Evolutionary conservation across 1,140 invertebrate genomes (phyloP).

Genomic region (Drosophila setifemur): DNA sequence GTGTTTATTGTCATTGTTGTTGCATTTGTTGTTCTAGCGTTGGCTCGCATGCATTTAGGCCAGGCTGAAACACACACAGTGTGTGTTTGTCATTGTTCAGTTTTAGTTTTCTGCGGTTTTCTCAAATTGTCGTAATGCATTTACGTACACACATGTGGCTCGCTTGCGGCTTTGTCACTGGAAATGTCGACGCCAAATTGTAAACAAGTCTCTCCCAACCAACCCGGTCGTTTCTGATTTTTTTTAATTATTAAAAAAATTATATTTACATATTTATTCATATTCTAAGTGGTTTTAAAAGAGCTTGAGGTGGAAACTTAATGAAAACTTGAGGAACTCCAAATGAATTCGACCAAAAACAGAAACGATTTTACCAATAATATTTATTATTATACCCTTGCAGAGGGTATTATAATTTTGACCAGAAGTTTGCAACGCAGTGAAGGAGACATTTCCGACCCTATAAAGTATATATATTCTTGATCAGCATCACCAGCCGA

Average conservation of each 20-base stretch:
- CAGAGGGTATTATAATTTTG: too few relatives aligned
- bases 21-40: slow-evolving; percentile 16
- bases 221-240: background rate
- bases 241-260: background rate
- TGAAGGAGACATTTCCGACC: too few relatives aligned
- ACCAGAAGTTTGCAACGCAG: too few relatives aligned
- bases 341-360: too few relatives aligned
- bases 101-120: slow-evolving; percentile 47
- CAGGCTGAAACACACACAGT: slow-evolving; percentile 20
- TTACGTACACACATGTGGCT: slow-evolving; percentile 40
- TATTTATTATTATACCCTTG: background rate
- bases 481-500: too few relatives aligned
- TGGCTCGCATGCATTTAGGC: slow-evolving; percentile 24
- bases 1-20: slow-evolving; percentile 55
- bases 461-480: too few relatives aligned
- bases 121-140: slow-evolving; percentile 47
- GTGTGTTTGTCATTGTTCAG: slow-evolving; percentile 32
- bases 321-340: too few relatives aligned
- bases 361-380: background rate
- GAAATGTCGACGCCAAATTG: slow-evolving; percentile 44
- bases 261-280: too few relatives aligned
- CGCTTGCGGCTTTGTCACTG: slow-evolving; percentile 40
- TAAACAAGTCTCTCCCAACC: slow-evolving; percentile 27
- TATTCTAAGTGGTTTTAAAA: too few relatives aligned
- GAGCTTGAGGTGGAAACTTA: too few relatives aligned